Percentiles rank a stretch among this genome's conserved stretches.
Conservation (phyloP, 2,113 vertebrate genomes). For the Pseudorasbora parva region DNA sequence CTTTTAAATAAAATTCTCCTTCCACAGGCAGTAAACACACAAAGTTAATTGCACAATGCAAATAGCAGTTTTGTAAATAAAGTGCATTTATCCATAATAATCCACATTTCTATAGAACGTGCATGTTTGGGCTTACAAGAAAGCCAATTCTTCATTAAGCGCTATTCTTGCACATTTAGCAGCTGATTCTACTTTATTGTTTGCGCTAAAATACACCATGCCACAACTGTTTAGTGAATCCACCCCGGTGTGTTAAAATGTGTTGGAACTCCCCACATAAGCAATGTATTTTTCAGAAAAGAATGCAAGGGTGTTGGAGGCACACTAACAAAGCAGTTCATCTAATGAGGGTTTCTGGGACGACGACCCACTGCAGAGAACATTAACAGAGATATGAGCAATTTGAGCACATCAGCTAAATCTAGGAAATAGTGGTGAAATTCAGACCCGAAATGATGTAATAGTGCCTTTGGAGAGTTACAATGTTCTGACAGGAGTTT, state of each 20-base stretch:
- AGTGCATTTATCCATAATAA: not conserved
- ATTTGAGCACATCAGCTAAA: constrained; percentile 40
- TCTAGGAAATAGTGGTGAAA: constrained; percentile 42
- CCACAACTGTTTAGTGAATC: constrained; percentile 1
- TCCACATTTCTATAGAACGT: not conserved
- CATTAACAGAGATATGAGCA: constrained; percentile 49
- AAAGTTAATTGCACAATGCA: not conserved
- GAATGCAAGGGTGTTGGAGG: constrained; percentile 7
- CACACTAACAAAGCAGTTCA: constrained; percentile 41
- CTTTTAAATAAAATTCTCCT: not conserved
- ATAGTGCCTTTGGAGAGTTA: constrained; percentile 46
- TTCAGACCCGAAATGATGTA: constrained; percentile 53
- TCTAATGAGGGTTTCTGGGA: constrained; percentile 49
- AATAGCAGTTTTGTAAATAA: not conserved
- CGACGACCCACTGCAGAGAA: constrained; percentile 34
- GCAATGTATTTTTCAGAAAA: constrained; percentile 8
- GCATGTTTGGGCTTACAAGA: not conserved
- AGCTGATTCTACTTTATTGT: not conserved
- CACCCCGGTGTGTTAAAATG: not conserved
- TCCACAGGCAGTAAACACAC: not conserved
- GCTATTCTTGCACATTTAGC: not conserved
- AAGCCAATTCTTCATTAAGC: not conserved
- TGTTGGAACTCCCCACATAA: constrained; percentile 8
- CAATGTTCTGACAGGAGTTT: constrained; percentile 51
- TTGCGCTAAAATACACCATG: not conserved